Evolutionary conservation across 2,888 invertebrate genomes (phyloP).

Genomic region (Philopedon plagiatum): DNA sequence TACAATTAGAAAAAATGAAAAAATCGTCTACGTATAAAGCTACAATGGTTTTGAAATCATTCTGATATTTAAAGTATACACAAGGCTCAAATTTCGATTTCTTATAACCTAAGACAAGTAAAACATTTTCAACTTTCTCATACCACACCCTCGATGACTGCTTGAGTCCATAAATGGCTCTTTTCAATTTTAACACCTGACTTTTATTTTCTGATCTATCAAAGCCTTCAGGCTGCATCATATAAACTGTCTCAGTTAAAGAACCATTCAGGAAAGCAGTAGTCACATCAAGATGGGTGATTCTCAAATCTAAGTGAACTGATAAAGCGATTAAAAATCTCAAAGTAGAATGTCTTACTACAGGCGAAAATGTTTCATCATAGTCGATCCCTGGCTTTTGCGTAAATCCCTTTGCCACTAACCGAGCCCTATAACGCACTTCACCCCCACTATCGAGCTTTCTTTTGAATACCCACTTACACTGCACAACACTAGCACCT

Average conservation of each 20-base stretch:
- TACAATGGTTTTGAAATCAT: neutral
- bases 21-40: slow-evolving; percentile 52
- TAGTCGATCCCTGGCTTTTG: slow-evolving; percentile 54
- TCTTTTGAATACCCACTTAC: slow-evolving; percentile 60
- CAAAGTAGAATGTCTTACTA: slow-evolving; percentile 48
- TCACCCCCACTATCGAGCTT: slow-evolving; percentile 39
- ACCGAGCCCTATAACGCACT: slow-evolving; percentile 20
- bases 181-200: neutral
- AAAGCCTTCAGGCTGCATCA: too few species aligned
- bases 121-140: slow-evolving; percentile 7
- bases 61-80: slow-evolving; percentile 3
- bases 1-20: slow-evolving; percentile 39
- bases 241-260: too few species aligned
- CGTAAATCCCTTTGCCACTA: slow-evolving; percentile 55
- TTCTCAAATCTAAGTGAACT: slow-evolving; percentile 47
- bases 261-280: slow-evolving; percentile 37
- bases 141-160: slow-evolving; percentile 22
- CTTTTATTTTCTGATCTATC: too few species aligned
- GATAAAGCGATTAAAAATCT: slow-evolving; percentile 52
- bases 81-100: slow-evolving; percentile 23
- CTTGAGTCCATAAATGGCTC: slow-evolving; percentile 20
- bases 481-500: slow-evolving; percentile 53
- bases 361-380: too few species aligned
- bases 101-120: neutral
- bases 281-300: slow-evolving; percentile 41